A percentile compares a stretch with the other conserved stretches of the same genome.
phyloP scores from a whole-genome alignment of 2,113 vertebrate genomes.

The Lepidothrix coronata region DNA sequence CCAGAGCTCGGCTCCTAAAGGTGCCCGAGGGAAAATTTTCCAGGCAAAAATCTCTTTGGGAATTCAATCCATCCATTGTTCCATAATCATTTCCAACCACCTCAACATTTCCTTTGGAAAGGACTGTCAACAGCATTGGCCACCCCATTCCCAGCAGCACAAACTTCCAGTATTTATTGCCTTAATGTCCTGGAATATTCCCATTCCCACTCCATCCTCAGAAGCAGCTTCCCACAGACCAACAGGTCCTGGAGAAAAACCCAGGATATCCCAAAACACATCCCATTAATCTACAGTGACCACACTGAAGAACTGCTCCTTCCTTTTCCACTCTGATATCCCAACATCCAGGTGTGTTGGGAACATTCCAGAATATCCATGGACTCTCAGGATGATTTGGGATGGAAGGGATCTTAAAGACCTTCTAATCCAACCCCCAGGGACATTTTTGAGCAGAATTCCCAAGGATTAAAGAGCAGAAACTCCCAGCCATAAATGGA shows the following conservation, averaged over 20 bases:
- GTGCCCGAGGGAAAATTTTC: not conserved
- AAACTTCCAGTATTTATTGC: not conserved
- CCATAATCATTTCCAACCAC: not conserved
- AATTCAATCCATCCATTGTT: not conserved
- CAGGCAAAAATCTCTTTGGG: not conserved
- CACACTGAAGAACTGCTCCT: not conserved
- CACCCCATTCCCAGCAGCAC: not conserved
- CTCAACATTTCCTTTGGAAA: not conserved
- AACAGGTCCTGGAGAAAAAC: not conserved
- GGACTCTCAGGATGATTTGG: not conserved
- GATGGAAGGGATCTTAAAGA: not conserved
- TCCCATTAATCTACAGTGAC: not conserved
- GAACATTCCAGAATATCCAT: not conserved
- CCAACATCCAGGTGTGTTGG: not conserved
- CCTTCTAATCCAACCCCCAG: not conserved
- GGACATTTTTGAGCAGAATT: not conserved
- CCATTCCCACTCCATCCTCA: not conserved
- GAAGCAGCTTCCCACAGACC: not conserved
- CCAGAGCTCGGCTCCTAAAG: not conserved
- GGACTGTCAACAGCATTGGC: accelerated
- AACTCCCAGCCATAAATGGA: not conserved
- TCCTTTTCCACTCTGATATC: not conserved
- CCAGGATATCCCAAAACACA: not conserved
- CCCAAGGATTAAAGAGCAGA: not conserved
- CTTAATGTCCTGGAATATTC: not conserved